Percentiles rank a stretch among this genome's conserved stretches.
Conservation (phyloP, 2,797 vertebrate species). For the Corythornis leucogaster region DNA sequence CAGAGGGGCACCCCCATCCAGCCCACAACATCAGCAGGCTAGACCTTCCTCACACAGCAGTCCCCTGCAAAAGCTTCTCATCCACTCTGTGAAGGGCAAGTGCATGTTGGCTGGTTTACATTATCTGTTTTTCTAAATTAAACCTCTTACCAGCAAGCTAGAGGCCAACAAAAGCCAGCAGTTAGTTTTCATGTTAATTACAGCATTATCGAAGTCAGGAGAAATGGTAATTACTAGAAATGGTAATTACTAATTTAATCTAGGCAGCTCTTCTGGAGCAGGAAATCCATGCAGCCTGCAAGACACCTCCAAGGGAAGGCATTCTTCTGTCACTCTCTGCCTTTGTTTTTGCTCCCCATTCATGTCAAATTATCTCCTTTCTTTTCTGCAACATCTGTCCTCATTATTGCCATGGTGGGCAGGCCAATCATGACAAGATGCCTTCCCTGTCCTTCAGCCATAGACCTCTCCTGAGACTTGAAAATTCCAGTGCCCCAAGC, state of each 20-base stretch:
- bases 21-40: not conserved
- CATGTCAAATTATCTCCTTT: not conserved
- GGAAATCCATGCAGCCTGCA: constrained; percentile 13
- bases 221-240: constrained; percentile 61
- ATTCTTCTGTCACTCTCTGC: not conserved
- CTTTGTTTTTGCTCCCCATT: not conserved
- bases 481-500: not conserved
- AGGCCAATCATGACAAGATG: not conserved
- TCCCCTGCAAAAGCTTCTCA: not conserved
- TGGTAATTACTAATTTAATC: constrained; percentile 54
- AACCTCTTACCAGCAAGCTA: constrained; percentile 21
- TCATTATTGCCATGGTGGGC: not conserved
- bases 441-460: not conserved
- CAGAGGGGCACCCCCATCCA: not conserved
- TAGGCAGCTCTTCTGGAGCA: constrained; percentile 33
- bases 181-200: constrained; percentile 58
- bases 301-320: not conserved
- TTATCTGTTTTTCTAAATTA: constrained; percentile 39
- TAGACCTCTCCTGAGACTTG: not conserved
- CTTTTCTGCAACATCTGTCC: not conserved
- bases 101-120: not conserved
- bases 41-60: not conserved
- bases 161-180: constrained; percentile 36
- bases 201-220: constrained; percentile 29
- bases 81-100: not conserved